Conservation (phyloP, 2,113 vertebrate species). For the Gallinago jamesoni region DNA sequence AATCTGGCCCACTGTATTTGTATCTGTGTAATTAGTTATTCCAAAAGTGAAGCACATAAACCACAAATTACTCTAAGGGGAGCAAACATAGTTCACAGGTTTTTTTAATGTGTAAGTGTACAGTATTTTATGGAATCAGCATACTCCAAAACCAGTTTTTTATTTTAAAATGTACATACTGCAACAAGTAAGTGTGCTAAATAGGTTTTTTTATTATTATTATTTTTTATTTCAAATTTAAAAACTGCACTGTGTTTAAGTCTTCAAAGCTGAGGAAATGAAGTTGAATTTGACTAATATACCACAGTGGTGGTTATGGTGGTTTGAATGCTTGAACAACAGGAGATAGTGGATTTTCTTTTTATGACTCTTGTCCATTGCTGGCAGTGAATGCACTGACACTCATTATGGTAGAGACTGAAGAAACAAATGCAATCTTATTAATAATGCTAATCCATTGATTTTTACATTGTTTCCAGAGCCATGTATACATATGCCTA, state of each 20-base stretch:
- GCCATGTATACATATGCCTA: not conserved
- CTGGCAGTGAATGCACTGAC: not conserved
- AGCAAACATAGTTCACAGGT: not conserved
- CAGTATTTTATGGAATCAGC: not conserved
- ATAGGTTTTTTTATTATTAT: not conserved
- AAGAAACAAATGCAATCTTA: not conserved
- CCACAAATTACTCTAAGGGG: not conserved
- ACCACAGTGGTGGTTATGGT: not conserved
- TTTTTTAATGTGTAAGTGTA: not conserved
- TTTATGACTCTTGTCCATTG: not conserved
- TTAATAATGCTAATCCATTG: not conserved
- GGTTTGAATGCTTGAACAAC: not conserved
- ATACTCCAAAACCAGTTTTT: not conserved
- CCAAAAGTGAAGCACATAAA: not conserved
- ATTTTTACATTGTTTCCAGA: not conserved
- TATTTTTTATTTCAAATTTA: not conserved
- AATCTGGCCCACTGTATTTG: not conserved
- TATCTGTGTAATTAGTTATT: not conserved
- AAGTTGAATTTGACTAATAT: not conserved
- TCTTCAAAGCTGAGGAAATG: not conserved
- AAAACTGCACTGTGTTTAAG: not conserved
- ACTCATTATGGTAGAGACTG: not conserved
- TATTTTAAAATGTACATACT: not conserved
- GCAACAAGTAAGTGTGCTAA: not conserved
- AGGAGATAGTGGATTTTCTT: not conserved